phyloP scores from a whole-genome alignment of 1,140 invertebrate species.

The Heliothis subflexa region DNA sequence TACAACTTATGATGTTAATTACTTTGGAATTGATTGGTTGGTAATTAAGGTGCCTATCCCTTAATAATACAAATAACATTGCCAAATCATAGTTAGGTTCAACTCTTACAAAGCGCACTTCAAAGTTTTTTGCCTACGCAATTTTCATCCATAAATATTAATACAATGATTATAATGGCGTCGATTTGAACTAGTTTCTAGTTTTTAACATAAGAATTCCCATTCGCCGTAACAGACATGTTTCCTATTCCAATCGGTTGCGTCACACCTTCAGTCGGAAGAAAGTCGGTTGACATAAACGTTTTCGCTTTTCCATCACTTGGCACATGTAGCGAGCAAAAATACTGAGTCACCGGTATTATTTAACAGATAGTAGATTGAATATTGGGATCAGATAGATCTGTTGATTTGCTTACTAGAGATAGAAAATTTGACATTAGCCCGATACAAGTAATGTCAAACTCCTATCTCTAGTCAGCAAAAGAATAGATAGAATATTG shows the following conservation, averaged over 20 bases:
- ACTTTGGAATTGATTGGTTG: not conserved
- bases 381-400: too few relatives aligned
- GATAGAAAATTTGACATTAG: too few relatives aligned
- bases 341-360: not conserved
- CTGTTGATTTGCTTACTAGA: too few relatives aligned
- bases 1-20: not conserved
- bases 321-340: conserved; percentile 25
- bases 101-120: too few relatives aligned
- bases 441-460: too few relatives aligned
- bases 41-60: not conserved
- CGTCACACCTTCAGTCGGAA: conserved; percentile 52
- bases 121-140: not conserved
- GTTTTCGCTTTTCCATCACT: conserved; percentile 57
- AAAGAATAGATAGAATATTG: too few relatives aligned
- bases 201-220: conserved; percentile 49
- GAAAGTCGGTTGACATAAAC: conserved; percentile 58
- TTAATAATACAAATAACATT: not conserved
- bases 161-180: not conserved
- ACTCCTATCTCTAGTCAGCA: too few relatives aligned
- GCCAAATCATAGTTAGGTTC: not conserved
- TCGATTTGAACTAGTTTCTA: conserved; percentile 34
- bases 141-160: conserved; percentile 26
- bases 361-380: not conserved
- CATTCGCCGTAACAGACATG: conserved; percentile 33
- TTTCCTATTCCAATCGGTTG: conserved; percentile 55